phyloP scores from a whole-genome alignment of 2,888 invertebrate genomes.

The Timema podura region DNA sequence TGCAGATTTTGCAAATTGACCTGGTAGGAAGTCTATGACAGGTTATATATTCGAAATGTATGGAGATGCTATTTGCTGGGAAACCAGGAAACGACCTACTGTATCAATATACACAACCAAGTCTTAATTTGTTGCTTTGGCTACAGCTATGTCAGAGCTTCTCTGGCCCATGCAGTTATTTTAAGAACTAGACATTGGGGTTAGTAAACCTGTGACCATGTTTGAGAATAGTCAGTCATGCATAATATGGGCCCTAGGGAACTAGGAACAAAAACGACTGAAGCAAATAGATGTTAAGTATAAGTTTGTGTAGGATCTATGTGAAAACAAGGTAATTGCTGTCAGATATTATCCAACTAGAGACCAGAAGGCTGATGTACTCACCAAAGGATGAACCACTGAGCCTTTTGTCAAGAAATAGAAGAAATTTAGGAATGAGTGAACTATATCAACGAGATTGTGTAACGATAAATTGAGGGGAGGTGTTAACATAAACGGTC shows the following conservation, averaged over 20 bases:
- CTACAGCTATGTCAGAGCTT: not conserved
- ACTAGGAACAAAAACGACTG: no score
- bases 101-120: not conserved
- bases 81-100: not conserved
- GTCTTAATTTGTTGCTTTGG: not conserved
- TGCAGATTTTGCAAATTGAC: no score
- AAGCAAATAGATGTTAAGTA: not conserved
- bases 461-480: no score
- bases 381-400: not conserved
- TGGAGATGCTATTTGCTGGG: not conserved
- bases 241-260: not conserved
- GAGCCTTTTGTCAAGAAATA: not conserved
- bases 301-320: not conserved
- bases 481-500: no score
- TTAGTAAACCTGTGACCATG: conserved; percentile 1
- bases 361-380: not conserved
- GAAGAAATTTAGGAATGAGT: not conserved
- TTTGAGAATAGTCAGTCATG: not conserved
- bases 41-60: no score
- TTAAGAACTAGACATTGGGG: not conserved
- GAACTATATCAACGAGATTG: no score
- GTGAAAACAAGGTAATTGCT: not conserved
- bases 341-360: not conserved
- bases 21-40: no score
- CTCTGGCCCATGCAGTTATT: no score